Evolutionary conservation across 2,113 vertebrate genomes (phyloP).

Genomic region (Callaeas wilsoni): DNA sequence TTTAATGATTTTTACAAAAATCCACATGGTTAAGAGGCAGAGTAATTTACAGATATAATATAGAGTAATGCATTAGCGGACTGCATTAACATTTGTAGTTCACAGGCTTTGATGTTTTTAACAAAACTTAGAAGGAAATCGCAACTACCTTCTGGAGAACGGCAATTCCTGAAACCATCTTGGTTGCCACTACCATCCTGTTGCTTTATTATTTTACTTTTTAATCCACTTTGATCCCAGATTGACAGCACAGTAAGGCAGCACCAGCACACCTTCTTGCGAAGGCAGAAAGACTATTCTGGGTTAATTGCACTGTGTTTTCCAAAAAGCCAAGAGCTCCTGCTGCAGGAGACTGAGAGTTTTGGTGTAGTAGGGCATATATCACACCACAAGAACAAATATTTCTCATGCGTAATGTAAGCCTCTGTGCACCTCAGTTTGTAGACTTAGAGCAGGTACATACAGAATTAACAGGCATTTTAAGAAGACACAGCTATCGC

Average conservation of each 20-base stretch:
- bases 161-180: neutral
- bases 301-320: neutral
- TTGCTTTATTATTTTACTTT: neutral
- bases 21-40: neutral
- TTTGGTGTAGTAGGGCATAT: neutral
- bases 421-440: neutral
- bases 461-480: neutral
- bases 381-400: neutral
- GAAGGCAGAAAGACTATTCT: neutral
- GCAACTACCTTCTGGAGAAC: neutral
- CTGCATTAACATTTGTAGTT: neutral
- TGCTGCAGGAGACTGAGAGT: neutral
- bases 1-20: neutral
- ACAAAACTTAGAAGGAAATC: neutral
- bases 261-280: neutral
- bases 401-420: neutral
- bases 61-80: neutral
- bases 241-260: neutral
- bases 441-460: neutral
- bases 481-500: neutral
- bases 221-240: neutral
- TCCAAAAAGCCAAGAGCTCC: neutral
- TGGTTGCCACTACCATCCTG: neutral
- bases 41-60: neutral
- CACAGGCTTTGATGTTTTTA: neutral